A percentile compares a stretch with the other conserved stretches of the same genome.
Evolutionary conservation across 1,140 invertebrate species (phyloP).

Genomic region (Parasteatoda tepidariorum): DNA sequence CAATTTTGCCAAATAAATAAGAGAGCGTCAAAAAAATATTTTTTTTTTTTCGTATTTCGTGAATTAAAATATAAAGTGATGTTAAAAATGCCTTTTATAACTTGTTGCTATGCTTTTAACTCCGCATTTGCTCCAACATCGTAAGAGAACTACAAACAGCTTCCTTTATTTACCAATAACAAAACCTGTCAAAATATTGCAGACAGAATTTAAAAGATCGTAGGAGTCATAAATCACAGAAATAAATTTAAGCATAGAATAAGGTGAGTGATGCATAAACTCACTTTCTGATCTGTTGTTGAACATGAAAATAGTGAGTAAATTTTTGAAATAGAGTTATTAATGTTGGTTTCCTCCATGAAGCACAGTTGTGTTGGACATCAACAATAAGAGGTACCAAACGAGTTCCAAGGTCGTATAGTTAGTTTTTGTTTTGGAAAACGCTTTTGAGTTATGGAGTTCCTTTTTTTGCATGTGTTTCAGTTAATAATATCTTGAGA

Average conservation of each 20-base stretch:
- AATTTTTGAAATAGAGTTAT: conserved; percentile 24
- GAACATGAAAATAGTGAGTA: conserved; percentile 18
- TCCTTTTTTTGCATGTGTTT: not conserved
- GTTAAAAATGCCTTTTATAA: too few species aligned
- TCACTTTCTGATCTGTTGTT: conserved; percentile 28
- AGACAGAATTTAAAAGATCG: not conserved
- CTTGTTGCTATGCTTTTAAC: too few species aligned
- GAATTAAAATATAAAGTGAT: too few species aligned
- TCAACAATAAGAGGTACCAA: conserved; percentile 50
- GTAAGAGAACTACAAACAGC: too few species aligned
- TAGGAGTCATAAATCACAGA: not conserved
- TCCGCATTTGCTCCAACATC: too few species aligned
- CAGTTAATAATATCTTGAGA: not conserved
- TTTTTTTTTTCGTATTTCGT: too few species aligned
- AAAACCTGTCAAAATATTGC: conserved; percentile 23
- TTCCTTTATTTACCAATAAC: conserved; percentile 13
- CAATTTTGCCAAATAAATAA: too few species aligned
- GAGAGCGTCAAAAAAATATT: too few species aligned
- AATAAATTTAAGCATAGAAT: not conserved
- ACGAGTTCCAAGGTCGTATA: conserved; percentile 55
- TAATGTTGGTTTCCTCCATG: conserved; percentile 49
- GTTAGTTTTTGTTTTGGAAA: not conserved
- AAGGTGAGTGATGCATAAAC: not conserved
- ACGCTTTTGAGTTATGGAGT: not conserved
- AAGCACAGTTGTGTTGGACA: conserved; percentile 41